Evolutionary conservation across 2,888 invertebrate species (phyloP).

Genomic region (Hirtodrosophila trivittata): DNA sequence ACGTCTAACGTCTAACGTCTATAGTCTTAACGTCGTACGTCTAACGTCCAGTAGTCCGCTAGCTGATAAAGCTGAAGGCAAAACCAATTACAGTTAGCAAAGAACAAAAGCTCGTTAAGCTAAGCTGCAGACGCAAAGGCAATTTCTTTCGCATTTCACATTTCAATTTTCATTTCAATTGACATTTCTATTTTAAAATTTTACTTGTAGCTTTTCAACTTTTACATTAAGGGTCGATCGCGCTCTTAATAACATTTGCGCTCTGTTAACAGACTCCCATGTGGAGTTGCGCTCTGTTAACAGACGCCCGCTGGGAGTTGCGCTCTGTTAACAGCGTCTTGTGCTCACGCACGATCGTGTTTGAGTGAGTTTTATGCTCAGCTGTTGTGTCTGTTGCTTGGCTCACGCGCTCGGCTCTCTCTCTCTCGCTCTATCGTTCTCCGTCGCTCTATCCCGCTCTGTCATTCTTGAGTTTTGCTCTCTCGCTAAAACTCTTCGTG

Average conservation of each 20-base stretch:
- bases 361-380: not conserved
- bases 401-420: slow-evolving; percentile 13
- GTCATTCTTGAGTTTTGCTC: slow-evolving; percentile 4
- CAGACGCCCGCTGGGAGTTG: slow-evolving; percentile 21
- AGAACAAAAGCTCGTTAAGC: slow-evolving; percentile 65
- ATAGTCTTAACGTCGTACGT: slow-evolving; percentile 5
- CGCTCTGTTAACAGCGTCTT: slow-evolving; percentile 1
- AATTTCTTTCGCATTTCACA: slow-evolving; percentile 4
- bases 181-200: not conserved
- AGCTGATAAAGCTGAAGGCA: slow-evolving; percentile 44
- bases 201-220: not conserved
- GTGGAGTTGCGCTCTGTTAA: too few species aligned
- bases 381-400: slow-evolving; percentile 18
- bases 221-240: not conserved
- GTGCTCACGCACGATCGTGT: slow-evolving; percentile 46
- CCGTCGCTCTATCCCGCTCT: slow-evolving; percentile 3
- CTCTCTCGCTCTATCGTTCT: slow-evolving; percentile 25
- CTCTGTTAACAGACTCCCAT: not conserved
- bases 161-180: slow-evolving; percentile 30
- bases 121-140: slow-evolving; percentile 7
- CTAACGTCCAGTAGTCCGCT: not conserved
- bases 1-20: not conserved
- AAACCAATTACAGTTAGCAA: slow-evolving; percentile 64
- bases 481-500: slow-evolving; percentile 16
- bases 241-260: not conserved